Evolutionary conservation across 1,140 invertebrate genomes (phyloP), one percentile per base, ranked within the genome.

Genomic region (Hylaeus anthracinus): DNA sequence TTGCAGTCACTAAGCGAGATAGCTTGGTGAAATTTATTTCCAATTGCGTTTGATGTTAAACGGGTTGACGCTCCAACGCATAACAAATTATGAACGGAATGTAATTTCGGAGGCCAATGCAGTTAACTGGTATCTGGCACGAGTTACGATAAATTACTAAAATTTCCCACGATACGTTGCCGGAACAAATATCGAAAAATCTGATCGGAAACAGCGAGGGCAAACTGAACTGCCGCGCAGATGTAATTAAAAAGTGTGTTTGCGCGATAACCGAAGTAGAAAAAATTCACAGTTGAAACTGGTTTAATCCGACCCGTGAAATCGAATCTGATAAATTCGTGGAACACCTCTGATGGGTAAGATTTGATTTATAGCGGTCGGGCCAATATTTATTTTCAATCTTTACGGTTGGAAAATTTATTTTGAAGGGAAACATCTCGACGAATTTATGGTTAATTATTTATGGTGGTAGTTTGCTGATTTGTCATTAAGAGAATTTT

Each of bases 1-100:
- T 51, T 51, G 5, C 10, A 70, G n/a, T 6, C n/a, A 39, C 9
- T 5, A 5, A 12, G 14, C n/a, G 41, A 5, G 55, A 15, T 5
- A 41, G 12, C 1, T 55, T 43, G 61, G 5, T 41, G 61, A 73
- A 73, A 79, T 79, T 73, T 41, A 58, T 79, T 73, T 73, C 48
- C 58, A 64, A 79, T 79, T 73, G 72, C 64, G 77, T 79, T 79
- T 73, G 71, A 79, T 58, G 71, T 79, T 79, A 79, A 79, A 73
- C 61, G 66, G 71, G 53, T 79, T 73, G 77, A 73, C 77, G 77
- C 51, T 66, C 39, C 15, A 15, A 48, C 51, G 41, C 41, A 26
- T 41, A 73, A 65, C 77, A 63, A 79, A 79, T 79, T 79, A 66
- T 79, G 51, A 66, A 15, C 51, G 71, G 53, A 79, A 79, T 66